Base-by-base conservation (phyloP, 2,888 invertebrate species). In the Hyppa rectilinea region DNA sequence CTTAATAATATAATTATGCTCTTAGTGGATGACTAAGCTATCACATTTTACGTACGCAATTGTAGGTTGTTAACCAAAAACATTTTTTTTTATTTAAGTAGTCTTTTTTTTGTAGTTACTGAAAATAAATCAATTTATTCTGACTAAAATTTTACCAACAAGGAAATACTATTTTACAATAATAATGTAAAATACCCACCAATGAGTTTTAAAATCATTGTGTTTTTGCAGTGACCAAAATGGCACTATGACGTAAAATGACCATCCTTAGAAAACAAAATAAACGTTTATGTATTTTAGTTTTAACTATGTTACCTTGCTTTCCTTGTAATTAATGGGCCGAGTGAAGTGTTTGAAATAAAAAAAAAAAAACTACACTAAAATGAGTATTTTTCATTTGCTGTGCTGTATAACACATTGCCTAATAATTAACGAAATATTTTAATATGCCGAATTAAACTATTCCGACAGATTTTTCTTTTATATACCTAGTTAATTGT, bases 111-210 rank as follows among this genome's bases (percentile, higher is more conserved):
- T 20, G 6, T 17, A 34, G 26, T 26, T 26, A 12, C 26, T 40
- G 34, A 36, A 45, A 62, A 14, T 31, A 23, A 31, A 26, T 20
- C 38, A 50, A 34, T 20, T 40, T 20, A 23, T 38, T 40, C 26
- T 17, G 38, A n/a, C 20, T 56, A 45, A 29, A 53, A n/a, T 52
- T 62, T 36, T 3, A 52, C 6, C 31, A 31, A 68, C 52, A 38
- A 49, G 62, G 67, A 67, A 52, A n/a, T n/a, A n/a, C n/a, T n/a
- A n/a, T n/a, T n/a, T n/a, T n/a, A n/a, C n/a, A n/a, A n/a, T n/a
- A n/a, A n/a, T n/a, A n/a, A n/a, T n/a, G 26, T 59, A 47, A 71
- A 64, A 61, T 71, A 53, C 61, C 23, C 74, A 43, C 69, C 63
- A 69, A 43, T 68, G 50, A 49, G 10, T 38, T 38, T 38, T 26